These are phyloP conservation scores for Melanotaenia boesemani DNA, from an alignment of 2,797 vertebrate species.

Conservation along the genomic window DNA sequence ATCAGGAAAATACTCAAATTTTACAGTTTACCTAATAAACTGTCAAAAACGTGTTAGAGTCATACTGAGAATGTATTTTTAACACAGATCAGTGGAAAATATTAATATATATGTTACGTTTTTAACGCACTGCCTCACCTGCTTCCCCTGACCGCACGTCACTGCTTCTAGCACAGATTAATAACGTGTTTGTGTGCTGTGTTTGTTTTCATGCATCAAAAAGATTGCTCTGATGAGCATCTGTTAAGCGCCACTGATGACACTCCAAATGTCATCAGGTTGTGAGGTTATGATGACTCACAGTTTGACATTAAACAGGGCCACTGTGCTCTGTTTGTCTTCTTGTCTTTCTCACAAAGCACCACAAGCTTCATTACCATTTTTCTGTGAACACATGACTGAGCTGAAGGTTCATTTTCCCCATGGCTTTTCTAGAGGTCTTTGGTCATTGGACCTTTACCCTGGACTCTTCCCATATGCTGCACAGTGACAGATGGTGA, in stretches of 20 bases:
- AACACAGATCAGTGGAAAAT: no score
- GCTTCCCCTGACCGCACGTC: no score
- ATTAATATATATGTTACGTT: no score
- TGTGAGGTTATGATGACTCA: conserved; percentile 52
- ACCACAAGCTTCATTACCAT: not conserved
- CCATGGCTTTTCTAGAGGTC: conserved; percentile 2
- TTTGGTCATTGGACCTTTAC: not conserved
- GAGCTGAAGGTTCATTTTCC: conserved; percentile 23
- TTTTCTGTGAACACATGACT: conserved; percentile 12
- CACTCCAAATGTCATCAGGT: conserved; percentile 43
- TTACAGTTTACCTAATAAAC: no score
- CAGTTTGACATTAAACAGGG: conserved; percentile 45
- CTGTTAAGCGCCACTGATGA: conserved; percentile 14
- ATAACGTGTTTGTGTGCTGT: not conserved
- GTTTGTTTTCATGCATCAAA: conserved; percentile 22
- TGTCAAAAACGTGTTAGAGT: no score
- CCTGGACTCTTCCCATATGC: not conserved
- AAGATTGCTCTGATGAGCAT: conserved; percentile 8
- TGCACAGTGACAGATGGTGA: not conserved
- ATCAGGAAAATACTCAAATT: no score
- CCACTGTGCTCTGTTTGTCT: conserved; percentile 8
- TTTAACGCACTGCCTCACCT: no score
- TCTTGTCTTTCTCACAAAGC: conserved; percentile 18
- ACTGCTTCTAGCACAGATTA: not conserved
- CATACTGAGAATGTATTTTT: no score